phyloP scores from a whole-genome alignment of 1,140 invertebrate genomes.

The Pogonomyrmex barbatus region DNA sequence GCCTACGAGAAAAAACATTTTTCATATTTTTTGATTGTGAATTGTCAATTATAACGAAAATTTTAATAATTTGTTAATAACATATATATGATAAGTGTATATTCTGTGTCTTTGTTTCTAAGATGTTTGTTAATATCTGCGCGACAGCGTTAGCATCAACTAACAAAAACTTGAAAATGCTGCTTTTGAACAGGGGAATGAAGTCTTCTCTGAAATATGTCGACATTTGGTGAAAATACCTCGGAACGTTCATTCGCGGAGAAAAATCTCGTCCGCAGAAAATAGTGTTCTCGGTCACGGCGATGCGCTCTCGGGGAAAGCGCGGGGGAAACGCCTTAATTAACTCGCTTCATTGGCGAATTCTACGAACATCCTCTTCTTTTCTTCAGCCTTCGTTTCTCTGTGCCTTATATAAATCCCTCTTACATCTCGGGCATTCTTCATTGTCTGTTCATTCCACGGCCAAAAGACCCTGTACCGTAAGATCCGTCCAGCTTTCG shows the following conservation, averaged over 20 bases:
- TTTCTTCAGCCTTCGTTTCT: conserved; percentile 48
- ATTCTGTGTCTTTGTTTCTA: not conserved
- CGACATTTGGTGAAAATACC: conserved; percentile 28
- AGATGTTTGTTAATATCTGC: conserved; percentile 13
- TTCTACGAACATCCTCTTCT: conserved; percentile 60
- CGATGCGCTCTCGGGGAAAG: conserved; percentile 11
- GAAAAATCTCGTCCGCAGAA: conserved; percentile 41
- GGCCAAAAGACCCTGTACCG: conserved; percentile 40
- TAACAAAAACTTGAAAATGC: not conserved
- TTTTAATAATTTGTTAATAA: conserved; percentile 29
- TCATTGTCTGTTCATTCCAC: conserved; percentile 65
- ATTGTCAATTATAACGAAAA: not conserved
- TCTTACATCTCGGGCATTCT: conserved; percentile 74
- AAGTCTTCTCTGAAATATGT: conserved; percentile 41
- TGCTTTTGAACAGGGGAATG: conserved; percentile 19
- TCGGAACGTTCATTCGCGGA: conserved; percentile 18
- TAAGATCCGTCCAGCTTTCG: conserved; percentile 63
- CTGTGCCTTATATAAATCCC: conserved; percentile 77
- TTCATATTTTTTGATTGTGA: not conserved
- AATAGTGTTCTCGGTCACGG: conserved; percentile 38
- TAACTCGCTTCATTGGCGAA: conserved; percentile 75
- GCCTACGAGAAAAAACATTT: not conserved
- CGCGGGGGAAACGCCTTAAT: conserved; percentile 72
- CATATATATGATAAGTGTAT: not conserved
- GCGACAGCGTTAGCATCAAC: not conserved